Percentiles rank a stretch among this genome's conserved stretches.
phyloP scores from a whole-genome alignment of 2,113 vertebrate species.

The Protobothrops flavoviridis region DNA sequence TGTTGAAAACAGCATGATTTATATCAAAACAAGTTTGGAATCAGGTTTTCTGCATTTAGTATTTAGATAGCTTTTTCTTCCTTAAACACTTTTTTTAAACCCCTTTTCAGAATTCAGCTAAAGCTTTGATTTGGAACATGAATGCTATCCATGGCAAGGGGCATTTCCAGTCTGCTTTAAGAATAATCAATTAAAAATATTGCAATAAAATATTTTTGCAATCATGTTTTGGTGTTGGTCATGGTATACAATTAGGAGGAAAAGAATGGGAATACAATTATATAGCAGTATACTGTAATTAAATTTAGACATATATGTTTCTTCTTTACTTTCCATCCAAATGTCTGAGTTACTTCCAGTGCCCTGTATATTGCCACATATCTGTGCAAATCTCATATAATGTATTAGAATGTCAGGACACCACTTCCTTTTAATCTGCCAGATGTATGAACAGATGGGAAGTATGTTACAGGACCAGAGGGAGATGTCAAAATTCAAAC shows the following conservation, averaged over 20 bases:
- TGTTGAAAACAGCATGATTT: background rate
- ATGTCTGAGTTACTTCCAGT: background rate
- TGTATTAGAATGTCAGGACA: constrained; percentile 43
- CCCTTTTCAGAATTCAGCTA: background rate
- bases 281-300: background rate
- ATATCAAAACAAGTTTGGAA: background rate
- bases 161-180: background rate
- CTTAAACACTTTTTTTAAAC: background rate
- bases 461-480: constrained; percentile 45
- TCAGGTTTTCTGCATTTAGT: background rate
- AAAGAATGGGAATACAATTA: background rate
- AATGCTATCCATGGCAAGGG: background rate
- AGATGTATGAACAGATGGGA: constrained; percentile 69
- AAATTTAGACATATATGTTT: background rate
- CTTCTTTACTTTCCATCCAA: background rate
- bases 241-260: background rate
- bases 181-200: background rate
- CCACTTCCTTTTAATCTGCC: constrained; percentile 46
- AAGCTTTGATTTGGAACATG: background rate
- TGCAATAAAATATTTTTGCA: background rate
- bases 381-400: constrained; percentile 10
- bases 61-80: background rate
- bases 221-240: background rate
- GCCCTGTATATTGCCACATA: background rate
- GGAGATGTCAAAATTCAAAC: constrained; percentile 36